These are phyloP conservation scores for Eulemur albifrons DNA, from an alignment of 2,797 vertebrate species.

Conservation along the genomic window DNA sequence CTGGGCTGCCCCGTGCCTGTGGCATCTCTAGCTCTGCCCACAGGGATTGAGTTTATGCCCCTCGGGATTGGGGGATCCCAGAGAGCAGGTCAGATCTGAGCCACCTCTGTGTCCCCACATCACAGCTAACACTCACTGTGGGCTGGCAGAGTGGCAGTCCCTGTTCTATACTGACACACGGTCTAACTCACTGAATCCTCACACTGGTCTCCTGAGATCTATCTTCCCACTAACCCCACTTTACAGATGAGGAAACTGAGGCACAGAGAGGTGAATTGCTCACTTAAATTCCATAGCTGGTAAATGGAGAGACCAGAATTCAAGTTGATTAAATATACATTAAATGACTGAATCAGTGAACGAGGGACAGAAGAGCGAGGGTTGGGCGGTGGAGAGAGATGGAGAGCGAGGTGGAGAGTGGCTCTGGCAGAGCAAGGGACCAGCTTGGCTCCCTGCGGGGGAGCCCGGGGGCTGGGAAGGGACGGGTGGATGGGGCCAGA, in stretches of 20 bases:
- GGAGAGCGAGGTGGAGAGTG: background rate
- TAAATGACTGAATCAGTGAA: background rate
- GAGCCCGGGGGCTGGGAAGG: background rate
- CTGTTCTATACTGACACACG: background rate
- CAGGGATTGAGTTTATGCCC: background rate
- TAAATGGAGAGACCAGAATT: background rate
- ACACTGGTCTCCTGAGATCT: background rate
- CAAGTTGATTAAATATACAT: background rate
- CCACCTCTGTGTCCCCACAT: background rate
- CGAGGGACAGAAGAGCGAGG: background rate
- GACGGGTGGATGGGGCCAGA: conserved; percentile 40
- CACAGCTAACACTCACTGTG: background rate
- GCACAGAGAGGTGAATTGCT: background rate
- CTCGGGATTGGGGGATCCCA: background rate
- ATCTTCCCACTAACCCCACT: background rate
- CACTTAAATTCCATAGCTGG: background rate
- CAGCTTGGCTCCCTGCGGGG: conserved; percentile 53
- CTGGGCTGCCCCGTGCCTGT: background rate
- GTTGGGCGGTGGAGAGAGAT: background rate
- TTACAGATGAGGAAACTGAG: conserved; percentile 20
- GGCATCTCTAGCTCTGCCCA: background rate
- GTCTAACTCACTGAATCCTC: background rate
- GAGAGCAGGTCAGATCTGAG: background rate
- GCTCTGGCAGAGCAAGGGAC: conserved; percentile 41
- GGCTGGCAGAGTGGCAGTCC: background rate